These are phyloP conservation scores for Scolopax mira DNA, from an alignment of 2,113 vertebrate species.

Conservation along the genomic window DNA sequence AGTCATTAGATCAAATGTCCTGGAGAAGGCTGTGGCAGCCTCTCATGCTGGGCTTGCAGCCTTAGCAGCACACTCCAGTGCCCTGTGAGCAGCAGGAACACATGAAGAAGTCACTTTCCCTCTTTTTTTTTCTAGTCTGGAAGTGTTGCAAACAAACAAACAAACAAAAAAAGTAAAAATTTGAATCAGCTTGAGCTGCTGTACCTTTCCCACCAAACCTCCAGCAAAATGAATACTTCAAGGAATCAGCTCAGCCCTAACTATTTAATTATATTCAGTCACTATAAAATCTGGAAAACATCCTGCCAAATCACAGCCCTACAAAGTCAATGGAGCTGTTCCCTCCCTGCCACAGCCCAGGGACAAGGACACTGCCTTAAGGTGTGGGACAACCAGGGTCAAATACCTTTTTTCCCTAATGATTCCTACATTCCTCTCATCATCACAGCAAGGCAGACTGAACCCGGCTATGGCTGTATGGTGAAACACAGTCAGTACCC, in stretches of 20 bases:
- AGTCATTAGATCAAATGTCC: neutral
- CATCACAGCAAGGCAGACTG: neutral
- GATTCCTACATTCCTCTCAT: neutral
- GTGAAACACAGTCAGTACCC: neutral
- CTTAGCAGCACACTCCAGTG: neutral
- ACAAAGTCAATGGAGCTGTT: accelerated
- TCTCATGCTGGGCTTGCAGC: neutral
- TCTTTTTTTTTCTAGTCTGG: neutral
- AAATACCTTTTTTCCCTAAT: neutral
- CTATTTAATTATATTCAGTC: neutral
- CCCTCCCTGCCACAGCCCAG: neutral
- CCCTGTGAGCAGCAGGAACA: neutral
- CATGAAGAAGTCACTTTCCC: neutral
- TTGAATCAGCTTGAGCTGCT: neutral
- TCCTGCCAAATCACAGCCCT: neutral
- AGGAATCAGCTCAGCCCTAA: neutral
- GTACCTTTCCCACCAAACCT: neutral
- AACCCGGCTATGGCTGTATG: accelerated
- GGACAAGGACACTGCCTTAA: neutral
- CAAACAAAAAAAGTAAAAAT: neutral
- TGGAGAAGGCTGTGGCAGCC: neutral
- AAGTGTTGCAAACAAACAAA: neutral
- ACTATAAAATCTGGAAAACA: neutral
- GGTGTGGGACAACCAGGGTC: neutral
- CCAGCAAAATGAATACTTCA: neutral